A percentile compares a stretch with the other conserved stretches of the same genome.
These are phyloP conservation scores for Morpho helenor DNA, from an alignment of 2,888 invertebrate species.

Conservation along the genomic window DNA sequence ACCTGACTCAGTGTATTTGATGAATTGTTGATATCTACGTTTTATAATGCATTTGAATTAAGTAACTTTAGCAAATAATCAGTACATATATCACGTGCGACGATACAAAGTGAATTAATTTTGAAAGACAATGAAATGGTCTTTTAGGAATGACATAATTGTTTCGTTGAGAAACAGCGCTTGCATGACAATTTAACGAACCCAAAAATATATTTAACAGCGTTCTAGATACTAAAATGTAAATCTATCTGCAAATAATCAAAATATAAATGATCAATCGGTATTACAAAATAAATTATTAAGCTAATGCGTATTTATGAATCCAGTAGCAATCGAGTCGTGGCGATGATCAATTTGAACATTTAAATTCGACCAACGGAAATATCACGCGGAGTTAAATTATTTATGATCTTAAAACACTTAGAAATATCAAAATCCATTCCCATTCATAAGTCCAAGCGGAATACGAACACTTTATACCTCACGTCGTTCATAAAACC, in stretches of 20 bases:
- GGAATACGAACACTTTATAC: conserved; percentile 53
- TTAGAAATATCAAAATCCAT: conserved; percentile 75
- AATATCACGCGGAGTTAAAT: conserved; percentile 75
- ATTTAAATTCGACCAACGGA: conserved; percentile 70
- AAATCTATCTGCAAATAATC: conserved; percentile 25
- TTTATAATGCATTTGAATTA: background rate
- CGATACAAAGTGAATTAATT: conserved; percentile 31
- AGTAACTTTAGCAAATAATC: conserved; percentile 19
- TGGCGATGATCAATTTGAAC: conserved; percentile 58
- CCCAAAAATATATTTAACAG: conserved; percentile 12
- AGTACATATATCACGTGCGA: conserved; percentile 40
- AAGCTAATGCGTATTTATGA: conserved; percentile 29
- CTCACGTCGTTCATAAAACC: conserved; percentile 73
- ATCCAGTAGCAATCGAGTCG: conserved; percentile 67
- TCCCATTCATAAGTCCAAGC: conserved; percentile 74
- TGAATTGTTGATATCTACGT: too few relatives aligned
- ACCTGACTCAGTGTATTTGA: background rate
- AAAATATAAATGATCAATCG: conserved; percentile 18
- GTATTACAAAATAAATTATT: background rate
- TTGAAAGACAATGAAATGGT: conserved; percentile 21
- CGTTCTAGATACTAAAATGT: conserved; percentile 1
- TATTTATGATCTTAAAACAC: conserved; percentile 75
- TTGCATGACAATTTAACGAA: conserved; percentile 10
- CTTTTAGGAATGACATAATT: conserved; percentile 20
- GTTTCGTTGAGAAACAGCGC: conserved; percentile 14